Base-by-base conservation (phyloP, 2,113 vertebrate genomes). In the Tyto alba region DNA sequence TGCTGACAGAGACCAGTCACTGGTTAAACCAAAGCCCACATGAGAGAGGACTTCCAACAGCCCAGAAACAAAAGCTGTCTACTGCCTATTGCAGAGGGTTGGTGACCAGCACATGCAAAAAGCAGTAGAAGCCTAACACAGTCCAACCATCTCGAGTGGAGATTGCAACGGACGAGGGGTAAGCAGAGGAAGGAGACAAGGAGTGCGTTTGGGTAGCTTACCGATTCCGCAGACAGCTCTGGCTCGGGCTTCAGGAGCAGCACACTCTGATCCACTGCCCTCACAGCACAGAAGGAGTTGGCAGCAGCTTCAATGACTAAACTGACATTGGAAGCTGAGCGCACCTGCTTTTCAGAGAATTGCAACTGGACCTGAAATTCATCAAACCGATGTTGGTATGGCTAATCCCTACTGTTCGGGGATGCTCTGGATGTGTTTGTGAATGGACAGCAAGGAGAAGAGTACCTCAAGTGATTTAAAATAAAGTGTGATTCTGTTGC, bases 221-320 rank as follows among this genome's bases (percentile, higher is more conserved):
- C 59, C 90, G 11, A 47, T 57, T 98, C 93, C 81, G 88, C 72
- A 66, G 97, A 95, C 18, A 97, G 72, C 40, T 97, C 98, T 18
- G 47, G 45, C 72, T 98, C 97, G 0, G 94, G 34, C 71, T 95
- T 93, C 60, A 99, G 95, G 52, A 99, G 97, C 43, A 99, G 94
- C 45, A 99, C 40, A 0, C 98, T 99, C 97, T 98, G 96, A 96
- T 99, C 99, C 40, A 99, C 95, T 56, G 98, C 98, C 62, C 97
- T 96, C n/a, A 99, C 83, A 2, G 98, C 99, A 89, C 99, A 99
- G 59, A 99, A 68, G 20, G 99, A 99, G 36, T 97, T 97, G 18
- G 98, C 97, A 27, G 97, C 90, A 53, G 98, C 98, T 79, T 97
- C 90, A 32, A 99, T 91, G 16, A 73, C 94, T 36, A 99, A 95